These are phyloP conservation scores for Otis tarda DNA, from an alignment of 2,113 vertebrate species.

Conservation along the genomic window DNA sequence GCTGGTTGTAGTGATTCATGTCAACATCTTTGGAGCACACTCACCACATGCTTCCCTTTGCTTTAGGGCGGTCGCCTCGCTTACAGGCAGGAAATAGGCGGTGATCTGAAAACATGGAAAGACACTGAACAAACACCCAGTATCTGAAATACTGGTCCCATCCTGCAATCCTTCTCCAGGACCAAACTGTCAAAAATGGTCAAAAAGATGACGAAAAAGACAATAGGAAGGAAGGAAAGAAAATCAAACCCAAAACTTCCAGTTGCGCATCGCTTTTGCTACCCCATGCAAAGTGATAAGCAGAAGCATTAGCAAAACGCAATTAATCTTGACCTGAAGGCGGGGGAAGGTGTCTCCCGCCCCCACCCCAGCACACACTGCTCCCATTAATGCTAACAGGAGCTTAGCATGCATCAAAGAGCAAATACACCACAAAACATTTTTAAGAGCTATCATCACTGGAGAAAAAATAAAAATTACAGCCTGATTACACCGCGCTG, in stretches of 20 bases:
- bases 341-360: background rate
- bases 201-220: background rate
- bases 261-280: background rate
- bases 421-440: conserved; percentile 42
- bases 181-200: background rate
- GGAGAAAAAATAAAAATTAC: conserved; percentile 60
- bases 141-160: background rate
- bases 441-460: conserved; percentile 60
- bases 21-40: conserved; percentile 51
- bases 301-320: background rate
- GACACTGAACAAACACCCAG: background rate
- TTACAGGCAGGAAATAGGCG: conserved; percentile 39
- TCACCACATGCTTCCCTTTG: background rate
- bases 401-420: conserved; percentile 58
- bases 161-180: background rate
- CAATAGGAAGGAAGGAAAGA: background rate
- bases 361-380: background rate
- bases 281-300: background rate
- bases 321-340: background rate
- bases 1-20: conserved; percentile 17
- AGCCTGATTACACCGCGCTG: background rate
- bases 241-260: background rate
- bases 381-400: conserved; percentile 54
- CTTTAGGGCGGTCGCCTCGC: background rate
- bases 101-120: background rate